phyloP scores from a whole-genome alignment of 2,888 invertebrate genomes.

The Synanthedon myopaeformis region DNA sequence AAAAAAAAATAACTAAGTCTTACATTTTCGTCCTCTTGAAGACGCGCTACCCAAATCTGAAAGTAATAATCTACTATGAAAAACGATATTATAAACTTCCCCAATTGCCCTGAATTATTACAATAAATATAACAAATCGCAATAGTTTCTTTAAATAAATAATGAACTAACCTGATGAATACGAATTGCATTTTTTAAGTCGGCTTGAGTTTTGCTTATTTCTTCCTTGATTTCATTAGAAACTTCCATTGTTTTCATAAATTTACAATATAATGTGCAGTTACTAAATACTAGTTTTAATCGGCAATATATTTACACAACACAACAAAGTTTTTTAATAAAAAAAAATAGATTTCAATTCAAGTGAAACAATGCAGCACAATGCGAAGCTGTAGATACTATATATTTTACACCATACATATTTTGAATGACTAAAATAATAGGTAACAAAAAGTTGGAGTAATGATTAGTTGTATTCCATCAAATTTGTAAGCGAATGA shows the following conservation, averaged over 20 bases:
- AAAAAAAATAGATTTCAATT: no score
- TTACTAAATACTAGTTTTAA: no score
- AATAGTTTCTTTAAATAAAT: slow-evolving; percentile 5
- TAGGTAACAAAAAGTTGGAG: no score
- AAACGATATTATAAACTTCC: slow-evolving; percentile 3
- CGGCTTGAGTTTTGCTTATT: slow-evolving; percentile 70
- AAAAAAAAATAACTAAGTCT: slow-evolving; percentile 17
- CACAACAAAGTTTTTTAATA: no score
- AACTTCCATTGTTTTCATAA: slow-evolving; percentile 60
- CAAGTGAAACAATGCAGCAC: no score
- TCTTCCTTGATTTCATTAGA: slow-evolving; percentile 73
- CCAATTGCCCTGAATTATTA: neutral
- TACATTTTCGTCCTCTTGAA: slow-evolving; percentile 69
- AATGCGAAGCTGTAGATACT: no score
- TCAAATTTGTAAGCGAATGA: no score
- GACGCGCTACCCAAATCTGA: slow-evolving; percentile 68
- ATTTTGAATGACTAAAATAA: no score
- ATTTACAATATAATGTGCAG: neutral
- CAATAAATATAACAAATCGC: slow-evolving; percentile 7
- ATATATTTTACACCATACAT: no score
- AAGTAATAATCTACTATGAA: slow-evolving; percentile 14
- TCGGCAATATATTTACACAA: no score
- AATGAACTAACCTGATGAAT: slow-evolving; percentile 69
- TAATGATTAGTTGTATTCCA: no score
- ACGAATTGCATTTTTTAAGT: slow-evolving; percentile 73